Percentiles rank a stretch among this genome's conserved stretches.
phyloP scores from a whole-genome alignment of 2,113 vertebrate genomes.

The Callaeas wilsoni region DNA sequence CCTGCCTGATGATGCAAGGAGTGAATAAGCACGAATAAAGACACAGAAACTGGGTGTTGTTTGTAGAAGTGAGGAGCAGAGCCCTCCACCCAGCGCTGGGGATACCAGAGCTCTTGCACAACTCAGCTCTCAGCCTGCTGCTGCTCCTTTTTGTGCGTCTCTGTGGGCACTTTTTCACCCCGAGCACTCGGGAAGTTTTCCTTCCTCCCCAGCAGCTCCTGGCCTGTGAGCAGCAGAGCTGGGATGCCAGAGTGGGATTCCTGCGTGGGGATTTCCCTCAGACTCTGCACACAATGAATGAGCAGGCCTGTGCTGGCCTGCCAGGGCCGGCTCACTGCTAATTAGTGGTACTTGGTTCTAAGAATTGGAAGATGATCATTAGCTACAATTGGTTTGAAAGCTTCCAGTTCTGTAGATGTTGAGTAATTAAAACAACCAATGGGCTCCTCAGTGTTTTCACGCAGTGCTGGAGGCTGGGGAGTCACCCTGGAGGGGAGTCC shows the following conservation, averaged over 20 bases:
- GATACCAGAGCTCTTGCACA: constrained; percentile 41
- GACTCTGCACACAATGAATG: fast-evolving
- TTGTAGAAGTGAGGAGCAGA: constrained; percentile 1
- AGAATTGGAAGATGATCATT: background rate
- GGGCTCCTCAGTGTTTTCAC: background rate
- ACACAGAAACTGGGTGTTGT: constrained; percentile 47
- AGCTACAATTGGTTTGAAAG: background rate
- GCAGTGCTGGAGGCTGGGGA: background rate
- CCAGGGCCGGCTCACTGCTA: background rate
- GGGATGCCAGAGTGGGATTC: background rate
- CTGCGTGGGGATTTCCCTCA: background rate
- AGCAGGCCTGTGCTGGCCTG: background rate
- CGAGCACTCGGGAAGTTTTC: constrained; percentile 60
- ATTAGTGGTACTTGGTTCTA: fast-evolving
- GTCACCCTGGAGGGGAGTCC: background rate
- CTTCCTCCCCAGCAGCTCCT: constrained; percentile 76
- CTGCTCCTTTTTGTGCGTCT: background rate
- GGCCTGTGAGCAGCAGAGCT: background rate
- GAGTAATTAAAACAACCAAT: background rate
- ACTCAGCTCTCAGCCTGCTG: background rate
- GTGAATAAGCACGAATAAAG: constrained; percentile 50
- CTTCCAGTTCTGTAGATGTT: background rate
- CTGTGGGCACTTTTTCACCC: constrained; percentile 69
- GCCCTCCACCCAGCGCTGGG: constrained; percentile 15
- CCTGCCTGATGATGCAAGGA: constrained; percentile 17